Evolutionary conservation across 2,113 vertebrate species (phyloP), one percentile per base, ranked within the genome.

Genomic region (Empidonax traillii): DNA sequence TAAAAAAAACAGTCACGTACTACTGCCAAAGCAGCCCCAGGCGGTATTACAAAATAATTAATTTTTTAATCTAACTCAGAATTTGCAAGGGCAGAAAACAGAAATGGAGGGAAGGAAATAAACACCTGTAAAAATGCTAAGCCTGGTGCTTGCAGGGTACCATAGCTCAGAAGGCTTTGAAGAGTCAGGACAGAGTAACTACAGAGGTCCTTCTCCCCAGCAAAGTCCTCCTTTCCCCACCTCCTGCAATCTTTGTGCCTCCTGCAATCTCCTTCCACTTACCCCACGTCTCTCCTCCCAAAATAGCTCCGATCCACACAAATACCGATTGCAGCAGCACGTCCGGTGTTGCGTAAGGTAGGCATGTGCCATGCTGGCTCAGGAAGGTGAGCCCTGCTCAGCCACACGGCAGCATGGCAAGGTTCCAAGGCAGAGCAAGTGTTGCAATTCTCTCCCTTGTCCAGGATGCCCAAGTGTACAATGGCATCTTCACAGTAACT

Each of bases 281-380:
- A 58, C 14, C 73, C 56, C 83, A 49, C 2, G 0, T 25, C 61
- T 68, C 53, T n/a, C 43, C n/a, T 76, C 81, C 68, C 51, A 51
- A 19, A 86, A 82, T 15, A 83, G 75, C 47, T 55, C 43, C 3
- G 75, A 53, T 66, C n/a, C 2, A 4, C 68, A 75, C 41, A 56
- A 61, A 41, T 2, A 0, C 41, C 52, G 35, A 73, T 11, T 6
- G 69, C 41, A 67, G 43, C 47, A 51, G 18, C 13, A 0, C 0
- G 1, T 27, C 58, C 2, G 4, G 37, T 27, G 37, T 61, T 73
- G 66, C 23, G 8, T n/a, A 62, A 85, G 69, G 31, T 41, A 31
- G 16, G 7, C 0, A 8, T 3, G 25, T 10, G 18, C 68, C 7
- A 2, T 5, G 6, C 8, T 44, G 46, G 39, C 66, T 75, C 39